phyloP scores from a whole-genome alignment of 2,113 vertebrate genomes.

The Proteles cristata region DNA sequence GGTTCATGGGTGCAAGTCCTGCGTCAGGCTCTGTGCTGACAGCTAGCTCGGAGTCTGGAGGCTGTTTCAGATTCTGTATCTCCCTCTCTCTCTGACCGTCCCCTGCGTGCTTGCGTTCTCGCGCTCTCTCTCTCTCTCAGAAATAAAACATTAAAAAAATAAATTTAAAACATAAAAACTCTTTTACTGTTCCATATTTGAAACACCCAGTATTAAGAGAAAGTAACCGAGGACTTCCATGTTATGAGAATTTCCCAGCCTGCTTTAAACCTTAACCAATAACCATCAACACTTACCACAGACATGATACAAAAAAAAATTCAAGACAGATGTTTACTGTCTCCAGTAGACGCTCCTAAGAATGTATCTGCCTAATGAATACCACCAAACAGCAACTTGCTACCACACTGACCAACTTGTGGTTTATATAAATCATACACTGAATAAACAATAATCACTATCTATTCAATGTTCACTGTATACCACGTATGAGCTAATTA shows the following conservation, averaged over 20 bases:
- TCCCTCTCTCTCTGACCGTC: no score
- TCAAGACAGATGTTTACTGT: neutral
- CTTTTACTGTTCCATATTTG: neutral
- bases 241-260: neutral
- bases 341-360: neutral
- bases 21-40: no score
- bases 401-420: neutral
- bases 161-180: no score
- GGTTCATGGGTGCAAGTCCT: no score
- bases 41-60: no score
- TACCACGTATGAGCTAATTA: neutral
- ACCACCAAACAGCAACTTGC: constrained; percentile 31
- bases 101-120: no score
- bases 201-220: constrained; percentile 5
- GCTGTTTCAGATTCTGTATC: no score
- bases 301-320: neutral
- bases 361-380: neutral
- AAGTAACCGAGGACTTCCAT: neutral
- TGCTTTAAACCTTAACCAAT: constrained; percentile 24
- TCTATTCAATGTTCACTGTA: neutral
- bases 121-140: no score
- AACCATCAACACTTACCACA: neutral
- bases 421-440: constrained; percentile 19
- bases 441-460: neutral
- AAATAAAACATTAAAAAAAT: no score